These are phyloP conservation scores for Zaprionus kolodkinae DNA, from an alignment of 1,140 invertebrate genomes.

Conservation along the genomic window DNA sequence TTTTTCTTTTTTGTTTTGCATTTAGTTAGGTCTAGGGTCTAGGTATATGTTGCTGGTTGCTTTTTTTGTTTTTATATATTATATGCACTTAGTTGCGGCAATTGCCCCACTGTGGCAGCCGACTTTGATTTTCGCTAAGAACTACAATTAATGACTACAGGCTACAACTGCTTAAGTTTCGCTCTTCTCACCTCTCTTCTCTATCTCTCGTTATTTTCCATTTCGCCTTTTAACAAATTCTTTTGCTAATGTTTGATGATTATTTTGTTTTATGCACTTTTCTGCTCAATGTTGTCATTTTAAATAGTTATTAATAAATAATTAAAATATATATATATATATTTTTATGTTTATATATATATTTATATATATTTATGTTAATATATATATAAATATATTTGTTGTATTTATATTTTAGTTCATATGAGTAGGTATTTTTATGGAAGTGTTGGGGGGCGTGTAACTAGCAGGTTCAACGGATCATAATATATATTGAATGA, in stretches of 20 bases:
- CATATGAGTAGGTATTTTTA: constrained; percentile 58
- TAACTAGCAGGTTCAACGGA: constrained; percentile 44
- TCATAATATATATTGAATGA: constrained; percentile 26
- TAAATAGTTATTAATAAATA: constrained; percentile 80
- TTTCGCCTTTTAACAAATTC: constrained; percentile 45
- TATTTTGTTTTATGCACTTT: constrained; percentile 59
- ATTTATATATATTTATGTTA: constrained; percentile 35
- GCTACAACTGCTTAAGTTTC: constrained; percentile 73
- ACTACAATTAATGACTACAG: constrained; percentile 80
- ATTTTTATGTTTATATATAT: constrained; percentile 36
- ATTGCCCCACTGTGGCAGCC: constrained; percentile 44
- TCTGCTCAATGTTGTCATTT: constrained; percentile 43
- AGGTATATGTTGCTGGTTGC: constrained; percentile 41
- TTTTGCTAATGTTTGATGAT: constrained; percentile 73
- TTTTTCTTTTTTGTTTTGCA: constrained; percentile 23
- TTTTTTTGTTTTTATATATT: constrained; percentile 53
- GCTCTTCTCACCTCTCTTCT: constrained; percentile 19
- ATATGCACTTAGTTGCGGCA: constrained; percentile 79
- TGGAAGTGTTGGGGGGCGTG: constrained; percentile 29
- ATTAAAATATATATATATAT: constrained; percentile 61
- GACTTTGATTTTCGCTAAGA: constrained; percentile 79
- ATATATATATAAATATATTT: constrained; percentile 46
- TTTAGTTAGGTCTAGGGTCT: constrained; percentile 38
- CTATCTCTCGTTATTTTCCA: constrained; percentile 44
- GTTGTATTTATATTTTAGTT: constrained; percentile 33